Conservation (phyloP, 2,888 invertebrate genomes). For the Calliopum simillimum region DNA sequence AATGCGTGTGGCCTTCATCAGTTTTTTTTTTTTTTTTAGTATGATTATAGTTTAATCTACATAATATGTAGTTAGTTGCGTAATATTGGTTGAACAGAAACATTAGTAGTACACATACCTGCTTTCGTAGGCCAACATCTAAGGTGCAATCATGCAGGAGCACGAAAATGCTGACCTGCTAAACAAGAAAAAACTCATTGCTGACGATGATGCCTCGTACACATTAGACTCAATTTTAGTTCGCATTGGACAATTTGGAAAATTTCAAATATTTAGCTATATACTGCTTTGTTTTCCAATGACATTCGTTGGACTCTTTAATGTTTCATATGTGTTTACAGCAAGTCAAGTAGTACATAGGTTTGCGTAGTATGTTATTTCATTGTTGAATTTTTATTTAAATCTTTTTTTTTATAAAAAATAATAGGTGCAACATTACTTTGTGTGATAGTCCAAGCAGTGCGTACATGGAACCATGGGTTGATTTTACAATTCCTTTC, state of each 20-base stretch:
- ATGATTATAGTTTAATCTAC: no score
- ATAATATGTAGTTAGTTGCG: no score
- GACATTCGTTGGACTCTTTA: slow-evolving; percentile 74
- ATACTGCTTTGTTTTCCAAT: slow-evolving; percentile 73
- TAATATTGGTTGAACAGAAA: no score
- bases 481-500: slow-evolving; percentile 66
- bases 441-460: slow-evolving; percentile 62
- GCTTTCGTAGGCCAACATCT: no score
- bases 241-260: slow-evolving; percentile 73
- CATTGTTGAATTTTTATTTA: neutral
- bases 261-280: slow-evolving; percentile 74
- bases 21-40: no score
- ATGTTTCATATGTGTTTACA: slow-evolving; percentile 78
- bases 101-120: no score
- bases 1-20: no score
- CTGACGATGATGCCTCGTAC: slow-evolving; percentile 48
- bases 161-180: neutral
- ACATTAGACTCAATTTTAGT: slow-evolving; percentile 57
- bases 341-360: slow-evolving; percentile 79
- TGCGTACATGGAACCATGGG: slow-evolving; percentile 68
- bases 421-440: slow-evolving; percentile 64
- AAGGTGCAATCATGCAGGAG: no score
- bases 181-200: slow-evolving; percentile 26
- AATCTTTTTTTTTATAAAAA: neutral
- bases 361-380: slow-evolving; percentile 68